These are phyloP conservation scores for Anisognathus igniventris DNA, from an alignment of 2,797 vertebrate genomes.

Conservation along the genomic window DNA sequence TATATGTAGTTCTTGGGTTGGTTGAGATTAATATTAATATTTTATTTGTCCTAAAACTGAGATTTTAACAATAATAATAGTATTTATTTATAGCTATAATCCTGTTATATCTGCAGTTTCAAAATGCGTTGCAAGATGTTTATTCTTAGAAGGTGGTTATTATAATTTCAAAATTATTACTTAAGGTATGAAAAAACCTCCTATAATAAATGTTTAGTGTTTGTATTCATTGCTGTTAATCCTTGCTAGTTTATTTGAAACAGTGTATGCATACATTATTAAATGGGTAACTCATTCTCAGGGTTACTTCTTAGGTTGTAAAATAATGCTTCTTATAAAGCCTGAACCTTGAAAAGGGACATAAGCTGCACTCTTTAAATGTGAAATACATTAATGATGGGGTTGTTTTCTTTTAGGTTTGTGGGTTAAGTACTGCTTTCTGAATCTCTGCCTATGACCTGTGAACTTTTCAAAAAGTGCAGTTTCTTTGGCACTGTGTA, in stretches of 20 bases:
- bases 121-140: background rate
- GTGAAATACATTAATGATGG: background rate
- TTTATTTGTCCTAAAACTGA: background rate
- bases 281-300: background rate
- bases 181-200: background rate
- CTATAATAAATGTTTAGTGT: background rate
- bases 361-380: background rate
- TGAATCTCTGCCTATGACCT: background rate
- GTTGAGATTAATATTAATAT: background rate
- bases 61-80: background rate
- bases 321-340: background rate
- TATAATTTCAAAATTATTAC: background rate
- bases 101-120: background rate
- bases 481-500: accelerated
- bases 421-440: background rate
- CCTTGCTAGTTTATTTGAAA: background rate
- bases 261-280: background rate
- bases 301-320: background rate
- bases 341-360: background rate
- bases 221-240: background rate
- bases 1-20: background rate
- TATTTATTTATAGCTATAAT: background rate
- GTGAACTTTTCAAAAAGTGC: background rate
- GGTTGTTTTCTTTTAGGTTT: background rate
- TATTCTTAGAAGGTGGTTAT: background rate